Conservation (phyloP, 2,113 vertebrate species). For the Thomomys bottae region DNA sequence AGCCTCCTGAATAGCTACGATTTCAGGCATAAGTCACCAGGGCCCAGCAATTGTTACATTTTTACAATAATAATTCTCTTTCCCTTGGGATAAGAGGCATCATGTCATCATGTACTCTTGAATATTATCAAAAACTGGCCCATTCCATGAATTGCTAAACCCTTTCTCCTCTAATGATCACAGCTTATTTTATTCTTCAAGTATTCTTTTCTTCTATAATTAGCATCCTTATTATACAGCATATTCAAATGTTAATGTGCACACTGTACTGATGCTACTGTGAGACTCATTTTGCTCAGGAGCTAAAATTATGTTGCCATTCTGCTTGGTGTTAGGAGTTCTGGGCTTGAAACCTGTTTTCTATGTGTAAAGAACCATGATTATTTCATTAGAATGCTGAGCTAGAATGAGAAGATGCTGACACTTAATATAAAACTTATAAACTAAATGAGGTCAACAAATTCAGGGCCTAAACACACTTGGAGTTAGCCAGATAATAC, state of each 20-base stretch:
- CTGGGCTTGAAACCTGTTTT: constrained; percentile 71
- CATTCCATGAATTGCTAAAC: constrained; percentile 49
- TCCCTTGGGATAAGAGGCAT: constrained; percentile 28
- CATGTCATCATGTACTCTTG: background rate
- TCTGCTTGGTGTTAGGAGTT: constrained; percentile 70
- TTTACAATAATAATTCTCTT: background rate
- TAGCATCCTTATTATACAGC: constrained; percentile 70
- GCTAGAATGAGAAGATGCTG: constrained; percentile 51
- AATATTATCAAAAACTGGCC: constrained; percentile 39
- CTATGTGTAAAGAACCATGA: constrained; percentile 49
- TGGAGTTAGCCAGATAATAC: background rate
- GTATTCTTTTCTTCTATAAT: constrained; percentile 74
- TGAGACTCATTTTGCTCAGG: constrained; percentile 73
- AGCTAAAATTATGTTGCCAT: constrained; percentile 79
- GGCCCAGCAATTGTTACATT: no score
- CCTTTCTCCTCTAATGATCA: constrained; percentile 64
- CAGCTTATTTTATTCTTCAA: constrained; percentile 71
- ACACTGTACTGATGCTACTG: constrained; percentile 54
- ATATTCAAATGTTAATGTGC: constrained; percentile 80
- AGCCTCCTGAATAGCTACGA: no score
- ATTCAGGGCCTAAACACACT: background rate
- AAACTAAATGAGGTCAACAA: constrained; percentile 17
- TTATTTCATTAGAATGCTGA: constrained; percentile 59
- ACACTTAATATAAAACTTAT: constrained; percentile 54
- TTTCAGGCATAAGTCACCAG: no score